phyloP scores from a whole-genome alignment of 2,113 vertebrate species.

The Hassar affinis region DNA sequence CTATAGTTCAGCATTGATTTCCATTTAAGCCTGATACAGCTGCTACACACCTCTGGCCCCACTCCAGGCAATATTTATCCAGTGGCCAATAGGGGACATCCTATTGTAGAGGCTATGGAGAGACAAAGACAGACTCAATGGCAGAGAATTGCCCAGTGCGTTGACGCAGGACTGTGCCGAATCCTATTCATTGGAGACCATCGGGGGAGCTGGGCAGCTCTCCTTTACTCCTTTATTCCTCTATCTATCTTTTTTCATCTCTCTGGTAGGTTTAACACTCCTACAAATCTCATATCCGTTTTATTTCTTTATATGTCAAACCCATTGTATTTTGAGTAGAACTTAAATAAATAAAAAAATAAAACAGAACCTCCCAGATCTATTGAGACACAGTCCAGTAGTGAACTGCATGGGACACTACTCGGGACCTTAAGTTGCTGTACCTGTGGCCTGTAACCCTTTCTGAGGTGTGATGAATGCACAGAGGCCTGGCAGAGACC shows the following conservation, averaged over 20 bases:
- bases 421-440: neutral
- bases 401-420: neutral
- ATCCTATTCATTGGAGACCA: slow-evolving; percentile 63
- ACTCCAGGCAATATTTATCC: slow-evolving; percentile 69
- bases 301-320: slow-evolving; percentile 11
- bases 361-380: neutral
- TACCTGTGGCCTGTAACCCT: slow-evolving; percentile 26
- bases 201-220: slow-evolving; percentile 55
- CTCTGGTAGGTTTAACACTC: slow-evolving; percentile 11
- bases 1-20: slow-evolving; percentile 71
- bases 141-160: slow-evolving; percentile 58
- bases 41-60: slow-evolving; percentile 63
- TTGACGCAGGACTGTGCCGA: slow-evolving; percentile 59
- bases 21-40: slow-evolving; percentile 70
- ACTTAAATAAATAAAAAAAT: neutral
- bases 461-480: slow-evolving; percentile 40
- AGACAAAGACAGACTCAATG: slow-evolving; percentile 64
- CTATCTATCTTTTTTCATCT: slow-evolving; percentile 7
- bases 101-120: slow-evolving; percentile 62
- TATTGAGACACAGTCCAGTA: neutral
- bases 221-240: slow-evolving; percentile 16
- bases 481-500: slow-evolving; percentile 26
- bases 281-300: neutral
- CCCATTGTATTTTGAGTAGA: neutral
- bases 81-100: slow-evolving; percentile 65